A percentile compares a stretch with the other conserved stretches of the same genome.
These are phyloP conservation scores for Spilosoma lubricipeda DNA, from an alignment of 2,888 invertebrate species.

Conservation along the genomic window DNA sequence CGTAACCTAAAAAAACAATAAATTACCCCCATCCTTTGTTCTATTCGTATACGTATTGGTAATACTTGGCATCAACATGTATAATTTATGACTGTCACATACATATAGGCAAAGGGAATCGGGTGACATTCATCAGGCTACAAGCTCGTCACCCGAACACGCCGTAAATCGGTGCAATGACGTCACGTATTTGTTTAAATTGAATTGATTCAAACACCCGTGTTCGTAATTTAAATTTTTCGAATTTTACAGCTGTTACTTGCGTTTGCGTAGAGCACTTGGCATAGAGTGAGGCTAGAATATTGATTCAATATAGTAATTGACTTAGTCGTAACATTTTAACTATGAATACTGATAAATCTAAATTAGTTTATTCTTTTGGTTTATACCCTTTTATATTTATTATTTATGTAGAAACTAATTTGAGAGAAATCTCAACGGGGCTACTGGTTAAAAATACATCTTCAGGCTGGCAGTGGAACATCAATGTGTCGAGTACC, in stretches of 20 bases:
- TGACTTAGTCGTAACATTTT: neutral
- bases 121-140: constrained; percentile 57
- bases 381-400: neutral
- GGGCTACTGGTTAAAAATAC: neutral
- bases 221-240: constrained; percentile 32
- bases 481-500: no score
- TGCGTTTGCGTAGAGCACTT: constrained; percentile 18
- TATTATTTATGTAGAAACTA: neutral
- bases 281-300: constrained; percentile 18
- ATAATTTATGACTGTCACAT: constrained; percentile 51
- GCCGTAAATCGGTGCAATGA: constrained; percentile 52
- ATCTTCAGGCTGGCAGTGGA: neutral
- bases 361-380: neutral
- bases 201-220: constrained; percentile 43
- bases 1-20: constrained; percentile 32
- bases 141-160: constrained; percentile 58
- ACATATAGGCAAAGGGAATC: constrained; percentile 32
- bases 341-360: neutral
- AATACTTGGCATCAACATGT: constrained; percentile 48
- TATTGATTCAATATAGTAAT: constrained; percentile 16
- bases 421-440: neutral
- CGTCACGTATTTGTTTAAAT: constrained; percentile 52
- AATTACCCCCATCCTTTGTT: constrained; percentile 44
- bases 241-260: constrained; percentile 33
- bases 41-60: constrained; percentile 39